These are phyloP conservation scores for Drosophila subpulchrella DNA, from an alignment of 1,140 invertebrate species.

Conservation along the genomic window DNA sequence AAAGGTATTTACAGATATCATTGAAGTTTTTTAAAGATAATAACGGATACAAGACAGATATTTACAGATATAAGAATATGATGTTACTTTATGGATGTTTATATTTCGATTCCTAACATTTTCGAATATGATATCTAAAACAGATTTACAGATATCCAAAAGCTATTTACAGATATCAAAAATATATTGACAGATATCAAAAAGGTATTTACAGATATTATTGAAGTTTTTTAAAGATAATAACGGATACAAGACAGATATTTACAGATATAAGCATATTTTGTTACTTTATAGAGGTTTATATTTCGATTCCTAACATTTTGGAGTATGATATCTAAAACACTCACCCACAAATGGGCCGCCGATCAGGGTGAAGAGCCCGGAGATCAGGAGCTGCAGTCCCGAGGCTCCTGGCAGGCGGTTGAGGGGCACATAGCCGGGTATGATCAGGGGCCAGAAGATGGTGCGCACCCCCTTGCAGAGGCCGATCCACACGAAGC, in stretches of 20 bases:
- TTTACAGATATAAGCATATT: neutral
- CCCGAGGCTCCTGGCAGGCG: constrained; percentile 88
- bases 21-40: too few relatives aligned
- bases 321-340: too few relatives aligned
- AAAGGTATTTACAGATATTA: too few relatives aligned
- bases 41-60: neutral
- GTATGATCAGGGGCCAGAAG: constrained; percentile 88
- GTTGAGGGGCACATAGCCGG: constrained; percentile 87
- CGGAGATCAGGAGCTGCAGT: constrained; percentile 87
- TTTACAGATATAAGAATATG: too few relatives aligned
- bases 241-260: neutral
- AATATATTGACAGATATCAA: neutral
- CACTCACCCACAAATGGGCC: constrained; percentile 87
- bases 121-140: too few relatives aligned
- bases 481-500: constrained; percentile 87
- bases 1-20: neutral
- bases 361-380: constrained; percentile 86
- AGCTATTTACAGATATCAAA: neutral
- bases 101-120: too few relatives aligned
- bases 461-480: constrained; percentile 88
- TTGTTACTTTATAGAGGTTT: too few relatives aligned
- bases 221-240: too few relatives aligned
- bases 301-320: too few relatives aligned
- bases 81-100: too few relatives aligned
- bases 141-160: neutral